Evolutionary conservation across 2,888 invertebrate genomes (phyloP).

Genomic region (Campoletis raptor): DNA sequence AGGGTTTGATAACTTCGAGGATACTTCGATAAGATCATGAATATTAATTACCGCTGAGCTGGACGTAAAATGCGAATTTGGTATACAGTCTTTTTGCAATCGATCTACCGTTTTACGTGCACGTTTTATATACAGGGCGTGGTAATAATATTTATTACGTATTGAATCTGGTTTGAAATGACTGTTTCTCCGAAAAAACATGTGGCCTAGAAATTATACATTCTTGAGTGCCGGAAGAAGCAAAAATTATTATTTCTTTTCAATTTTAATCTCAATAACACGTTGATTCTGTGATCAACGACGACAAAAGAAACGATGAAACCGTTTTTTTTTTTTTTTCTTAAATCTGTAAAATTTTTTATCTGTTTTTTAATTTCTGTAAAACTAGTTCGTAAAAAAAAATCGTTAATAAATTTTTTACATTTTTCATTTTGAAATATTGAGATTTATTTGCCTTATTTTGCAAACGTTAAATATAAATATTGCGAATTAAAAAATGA

Average conservation of each 20-base stretch:
- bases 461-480: neutral
- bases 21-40: conserved; percentile 63
- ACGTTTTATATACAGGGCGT: conserved; percentile 21
- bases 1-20: conserved; percentile 58
- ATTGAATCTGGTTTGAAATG: conserved; percentile 8
- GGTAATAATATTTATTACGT: conserved; percentile 27
- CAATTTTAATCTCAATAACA: neutral
- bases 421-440: neutral
- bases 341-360: too few relatives aligned
- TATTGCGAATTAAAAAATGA: neutral
- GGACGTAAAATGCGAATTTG: conserved; percentile 23
- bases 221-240: neutral
- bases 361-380: too few relatives aligned
- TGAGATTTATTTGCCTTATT: neutral
- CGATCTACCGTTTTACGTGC: conserved; percentile 28
- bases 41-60: conserved; percentile 51
- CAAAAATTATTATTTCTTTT: neutral
- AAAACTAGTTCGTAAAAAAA: neutral
- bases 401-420: neutral
- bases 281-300: neutral
- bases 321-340: neutral
- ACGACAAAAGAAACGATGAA: neutral
- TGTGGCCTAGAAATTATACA: neutral
- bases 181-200: neutral
- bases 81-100: conserved; percentile 35